phyloP scores from a whole-genome alignment of 2,113 vertebrate species.

The Scophthalmus maximus region DNA sequence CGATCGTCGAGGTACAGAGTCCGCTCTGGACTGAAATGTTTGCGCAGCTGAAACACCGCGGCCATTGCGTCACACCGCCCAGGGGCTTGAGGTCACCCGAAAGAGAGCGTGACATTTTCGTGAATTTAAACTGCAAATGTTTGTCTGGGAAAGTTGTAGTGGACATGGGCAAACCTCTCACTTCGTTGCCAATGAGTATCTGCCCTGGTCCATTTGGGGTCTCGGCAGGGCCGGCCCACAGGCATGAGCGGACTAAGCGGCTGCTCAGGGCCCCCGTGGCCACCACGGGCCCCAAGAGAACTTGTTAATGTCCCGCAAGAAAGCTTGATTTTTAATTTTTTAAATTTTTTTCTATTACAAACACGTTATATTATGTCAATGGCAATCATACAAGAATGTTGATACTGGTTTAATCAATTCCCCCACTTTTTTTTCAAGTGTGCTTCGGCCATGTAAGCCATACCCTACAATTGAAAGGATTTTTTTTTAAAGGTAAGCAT shows the following conservation, averaged over 20 bases:
- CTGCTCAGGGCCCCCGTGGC: no score
- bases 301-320: no score
- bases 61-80: slow-evolving; percentile 53
- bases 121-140: slow-evolving; percentile 24
- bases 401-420: no score
- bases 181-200: background rate
- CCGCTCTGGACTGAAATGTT: slow-evolving; percentile 59
- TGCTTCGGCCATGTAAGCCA: no score
- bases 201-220: background rate
- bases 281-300: no score
- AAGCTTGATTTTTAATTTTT: no score
- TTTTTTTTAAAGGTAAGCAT: no score
- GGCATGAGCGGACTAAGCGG: background rate
- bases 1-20: slow-evolving; percentile 70
- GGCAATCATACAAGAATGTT: no score
- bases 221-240: background rate
- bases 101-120: slow-evolving; percentile 29
- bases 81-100: slow-evolving; percentile 29
- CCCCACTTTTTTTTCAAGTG: no score
- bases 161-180: background rate
- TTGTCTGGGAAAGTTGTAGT: background rate
- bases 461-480: no score
- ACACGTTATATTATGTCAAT: no score
- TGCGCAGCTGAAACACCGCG: slow-evolving; percentile 62
- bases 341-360: no score